phyloP scores from a whole-genome alignment of 2,888 invertebrate genomes.

The Hirtodrosophila confusa region DNA sequence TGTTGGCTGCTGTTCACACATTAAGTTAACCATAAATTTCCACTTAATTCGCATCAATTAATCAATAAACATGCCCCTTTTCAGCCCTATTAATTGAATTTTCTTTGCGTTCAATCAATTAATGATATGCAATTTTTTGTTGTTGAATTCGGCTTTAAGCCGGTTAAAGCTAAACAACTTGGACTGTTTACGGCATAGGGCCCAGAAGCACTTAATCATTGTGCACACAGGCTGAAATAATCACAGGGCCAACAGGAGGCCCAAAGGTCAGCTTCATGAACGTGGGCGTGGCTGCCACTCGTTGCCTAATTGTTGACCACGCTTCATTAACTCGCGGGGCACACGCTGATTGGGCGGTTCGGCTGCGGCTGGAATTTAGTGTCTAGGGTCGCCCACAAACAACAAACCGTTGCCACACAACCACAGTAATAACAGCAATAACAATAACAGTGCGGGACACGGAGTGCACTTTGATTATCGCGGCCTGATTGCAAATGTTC shows the following conservation, averaged over 20 bases:
- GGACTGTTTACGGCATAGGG: too few relatives aligned
- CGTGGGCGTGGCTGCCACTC: constrained; percentile 4
- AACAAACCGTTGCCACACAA: constrained; percentile 10
- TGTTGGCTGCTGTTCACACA: constrained; percentile 1
- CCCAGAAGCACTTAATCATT: constrained; percentile 6
- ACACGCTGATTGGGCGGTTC: constrained; percentile 49
- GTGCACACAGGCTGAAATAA: neutral
- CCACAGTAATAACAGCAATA: constrained; percentile 14
- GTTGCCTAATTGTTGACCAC: constrained; percentile 51
- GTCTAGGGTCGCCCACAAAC: constrained; percentile 49
- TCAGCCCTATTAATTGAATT: constrained; percentile 23
- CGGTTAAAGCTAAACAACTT: too few relatives aligned
- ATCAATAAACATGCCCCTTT: constrained; percentile 21
- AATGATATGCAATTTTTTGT: neutral
- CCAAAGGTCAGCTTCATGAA: constrained; percentile 11
- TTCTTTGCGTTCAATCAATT: constrained; percentile 5
- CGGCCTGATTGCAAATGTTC: constrained; percentile 30
- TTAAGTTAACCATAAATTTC: constrained; percentile 9
- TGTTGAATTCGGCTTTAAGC: neutral
- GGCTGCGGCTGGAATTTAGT: constrained; percentile 49
- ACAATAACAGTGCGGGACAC: constrained; percentile 37
- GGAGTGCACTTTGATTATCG: constrained; percentile 17
- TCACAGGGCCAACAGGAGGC: neutral
- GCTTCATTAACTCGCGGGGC: constrained; percentile 48
- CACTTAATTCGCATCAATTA: constrained; percentile 14